A percentile compares a stretch with the other conserved stretches of the same genome.
phyloP scores from a whole-genome alignment of 2,888 invertebrate genomes.

The Rugalucina vietnamica region DNA sequence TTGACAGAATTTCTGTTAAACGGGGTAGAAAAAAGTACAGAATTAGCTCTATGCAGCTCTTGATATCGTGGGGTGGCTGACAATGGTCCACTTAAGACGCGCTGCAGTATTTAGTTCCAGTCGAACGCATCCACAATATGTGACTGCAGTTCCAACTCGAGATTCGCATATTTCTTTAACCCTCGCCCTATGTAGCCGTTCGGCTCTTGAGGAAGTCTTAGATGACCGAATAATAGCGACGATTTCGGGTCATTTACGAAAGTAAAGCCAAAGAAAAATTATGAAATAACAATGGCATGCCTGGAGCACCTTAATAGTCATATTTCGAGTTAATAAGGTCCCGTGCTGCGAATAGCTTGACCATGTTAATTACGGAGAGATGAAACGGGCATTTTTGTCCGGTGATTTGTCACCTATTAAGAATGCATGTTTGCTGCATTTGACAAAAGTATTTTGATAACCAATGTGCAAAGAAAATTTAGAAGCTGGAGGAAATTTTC shows the following conservation, averaged over 20 bases:
- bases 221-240: neutral
- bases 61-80: conserved; percentile 1
- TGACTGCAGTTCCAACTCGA: neutral
- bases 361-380: conserved; percentile 4
- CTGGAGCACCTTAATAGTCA: conserved; percentile 6
- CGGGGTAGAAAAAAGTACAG: conserved; percentile 29
- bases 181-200: conserved; percentile 1
- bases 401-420: neutral
- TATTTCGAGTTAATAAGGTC: conserved; percentile 1
- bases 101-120: neutral
- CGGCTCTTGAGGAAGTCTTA: conserved; percentile 12
- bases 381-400: conserved; percentile 8
- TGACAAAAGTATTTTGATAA: no score
- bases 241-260: conserved; percentile 13
- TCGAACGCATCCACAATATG: conserved; percentile 3
- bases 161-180: conserved; percentile 8
- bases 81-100: conserved; percentile 12
- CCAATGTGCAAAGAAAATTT: no score
- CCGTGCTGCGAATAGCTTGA: neutral
- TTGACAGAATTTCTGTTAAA: conserved; percentile 55
- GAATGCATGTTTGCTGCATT: neutral
- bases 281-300: conserved; percentile 11
- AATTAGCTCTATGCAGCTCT: conserved; percentile 52
- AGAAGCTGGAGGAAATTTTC: no score
- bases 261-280: conserved; percentile 1